Evolutionary conservation across 2,888 invertebrate species (phyloP).

Genomic region (Dinocampus coccinellae): DNA sequence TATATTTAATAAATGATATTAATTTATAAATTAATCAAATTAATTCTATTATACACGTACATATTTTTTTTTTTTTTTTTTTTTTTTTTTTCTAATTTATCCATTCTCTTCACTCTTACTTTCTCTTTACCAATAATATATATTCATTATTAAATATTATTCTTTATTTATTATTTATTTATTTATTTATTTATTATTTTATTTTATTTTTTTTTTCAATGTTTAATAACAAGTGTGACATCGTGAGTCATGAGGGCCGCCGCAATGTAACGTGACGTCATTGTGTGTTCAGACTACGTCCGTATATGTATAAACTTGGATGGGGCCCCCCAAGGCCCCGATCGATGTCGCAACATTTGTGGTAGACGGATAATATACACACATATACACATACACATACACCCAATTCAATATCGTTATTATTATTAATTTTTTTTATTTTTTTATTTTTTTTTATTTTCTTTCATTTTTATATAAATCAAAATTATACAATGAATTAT

Average conservation of each 20-base stretch:
- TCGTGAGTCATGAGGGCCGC: slow-evolving; percentile 57
- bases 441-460: no score
- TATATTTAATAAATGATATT: not conserved
- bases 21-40: no score
- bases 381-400: not conserved
- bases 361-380: not conserved
- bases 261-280: slow-evolving; percentile 59
- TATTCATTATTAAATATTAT: no score
- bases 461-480: no score
- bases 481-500: not conserved
- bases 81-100: no score
- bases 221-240: not conserved
- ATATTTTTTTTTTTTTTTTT: no score
- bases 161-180: no score
- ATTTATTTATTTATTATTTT: not conserved
- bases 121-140: no score
- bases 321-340: slow-evolving; percentile 58
- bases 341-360: slow-evolving; percentile 53
- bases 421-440: no score
- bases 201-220: not conserved
- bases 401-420: not conserved
- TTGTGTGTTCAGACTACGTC: slow-evolving; percentile 58
- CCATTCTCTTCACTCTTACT: no score
- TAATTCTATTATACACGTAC: no score
- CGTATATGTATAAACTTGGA: slow-evolving; percentile 65